These are phyloP conservation scores for Microtus ochrogaster DNA, from an alignment of 2,113 vertebrate genomes.

Conservation along the genomic window DNA sequence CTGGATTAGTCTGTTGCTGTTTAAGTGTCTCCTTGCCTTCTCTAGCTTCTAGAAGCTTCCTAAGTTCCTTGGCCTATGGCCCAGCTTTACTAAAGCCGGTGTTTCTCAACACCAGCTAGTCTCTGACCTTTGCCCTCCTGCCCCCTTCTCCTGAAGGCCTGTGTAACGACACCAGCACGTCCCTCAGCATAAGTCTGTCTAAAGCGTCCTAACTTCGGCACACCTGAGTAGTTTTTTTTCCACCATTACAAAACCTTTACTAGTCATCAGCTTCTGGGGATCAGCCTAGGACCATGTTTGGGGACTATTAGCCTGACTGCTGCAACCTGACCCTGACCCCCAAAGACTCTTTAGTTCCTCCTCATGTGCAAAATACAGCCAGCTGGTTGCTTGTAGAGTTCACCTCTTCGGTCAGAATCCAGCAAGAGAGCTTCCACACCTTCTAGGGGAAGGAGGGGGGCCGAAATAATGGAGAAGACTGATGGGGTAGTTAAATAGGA, in stretches of 20 bases:
- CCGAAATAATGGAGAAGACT: background rate
- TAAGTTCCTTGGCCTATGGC: background rate
- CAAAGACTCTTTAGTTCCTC: too few species aligned
- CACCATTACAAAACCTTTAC: background rate
- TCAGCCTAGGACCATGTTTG: background rate
- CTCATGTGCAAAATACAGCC: background rate
- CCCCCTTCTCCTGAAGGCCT: background rate
- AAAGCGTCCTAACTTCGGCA: background rate
- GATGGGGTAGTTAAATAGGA: background rate
- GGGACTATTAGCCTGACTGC: background rate
- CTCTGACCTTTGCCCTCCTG: background rate
- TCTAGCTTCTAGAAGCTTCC: background rate
- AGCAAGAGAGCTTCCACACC: background rate
- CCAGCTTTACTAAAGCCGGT: background rate
- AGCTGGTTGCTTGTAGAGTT: too few species aligned
- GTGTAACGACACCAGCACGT: background rate
- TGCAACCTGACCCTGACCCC: fast-evolving
- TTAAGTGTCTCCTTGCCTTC: background rate
- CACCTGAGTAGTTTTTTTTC: background rate
- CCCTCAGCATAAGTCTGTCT: background rate
- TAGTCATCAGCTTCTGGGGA: background rate
- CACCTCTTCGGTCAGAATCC: background rate
- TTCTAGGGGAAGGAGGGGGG: background rate
- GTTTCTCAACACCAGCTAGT: background rate
- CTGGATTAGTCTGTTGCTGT: background rate